These are phyloP conservation scores for Acanthosepion pharaonis DNA, from an alignment of 2,888 invertebrate species.

Conservation along the genomic window DNA sequence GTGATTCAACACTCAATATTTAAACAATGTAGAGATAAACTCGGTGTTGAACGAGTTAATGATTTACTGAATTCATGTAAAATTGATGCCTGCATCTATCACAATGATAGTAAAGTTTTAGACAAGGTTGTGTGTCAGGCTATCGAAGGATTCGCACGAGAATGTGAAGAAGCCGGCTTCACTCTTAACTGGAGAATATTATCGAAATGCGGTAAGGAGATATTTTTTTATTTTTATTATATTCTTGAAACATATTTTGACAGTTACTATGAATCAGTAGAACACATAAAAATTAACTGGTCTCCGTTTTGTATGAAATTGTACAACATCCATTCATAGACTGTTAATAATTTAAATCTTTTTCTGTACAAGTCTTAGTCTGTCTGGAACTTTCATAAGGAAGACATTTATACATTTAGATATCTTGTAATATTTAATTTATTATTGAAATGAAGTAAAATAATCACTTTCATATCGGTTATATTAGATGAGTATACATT, in stretches of 20 bases:
- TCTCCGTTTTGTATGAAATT: no score
- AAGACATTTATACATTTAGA: no score
- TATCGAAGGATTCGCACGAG: constrained; percentile 54
- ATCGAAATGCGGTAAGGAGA: constrained; percentile 51
- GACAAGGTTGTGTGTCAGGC: constrained; percentile 50
- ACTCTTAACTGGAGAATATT: constrained; percentile 52
- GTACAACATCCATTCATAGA: no score
- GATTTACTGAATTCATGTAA: constrained; percentile 51
- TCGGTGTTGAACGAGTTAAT: constrained; percentile 49
- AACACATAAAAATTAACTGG: no score
- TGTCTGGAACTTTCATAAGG: no score
- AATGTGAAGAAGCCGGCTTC: constrained; percentile 54
- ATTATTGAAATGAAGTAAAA: no score
- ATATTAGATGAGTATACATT: not conserved
- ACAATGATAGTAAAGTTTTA: constrained; percentile 41
- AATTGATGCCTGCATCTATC: constrained; percentile 52
- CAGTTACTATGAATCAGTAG: no score
- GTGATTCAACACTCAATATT: constrained; percentile 45
- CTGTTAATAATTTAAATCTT: no score
- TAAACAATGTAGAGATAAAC: constrained; percentile 49
- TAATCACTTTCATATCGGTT: not conserved
- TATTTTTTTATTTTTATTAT: no score
- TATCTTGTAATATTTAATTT: no score
- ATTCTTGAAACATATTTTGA: no score
- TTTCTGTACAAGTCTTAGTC: no score